Evolutionary conservation across 1,140 invertebrate species (phyloP).

Genomic region (Euwallacea fornicatus): DNA sequence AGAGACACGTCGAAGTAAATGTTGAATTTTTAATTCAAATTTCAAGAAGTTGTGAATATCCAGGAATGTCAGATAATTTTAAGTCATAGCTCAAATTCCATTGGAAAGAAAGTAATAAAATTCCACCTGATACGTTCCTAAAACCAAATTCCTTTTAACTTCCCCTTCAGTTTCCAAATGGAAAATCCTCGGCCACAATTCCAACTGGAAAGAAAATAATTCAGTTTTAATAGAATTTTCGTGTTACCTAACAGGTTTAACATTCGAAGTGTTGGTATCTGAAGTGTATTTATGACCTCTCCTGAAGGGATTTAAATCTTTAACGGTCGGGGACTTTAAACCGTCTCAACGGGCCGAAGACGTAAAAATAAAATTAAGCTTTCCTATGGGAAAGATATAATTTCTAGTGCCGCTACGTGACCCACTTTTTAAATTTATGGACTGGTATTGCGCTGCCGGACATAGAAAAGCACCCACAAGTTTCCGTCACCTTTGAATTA

Average conservation of each 20-base stretch:
- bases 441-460: neutral
- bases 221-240: constrained; percentile 19
- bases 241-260: constrained; percentile 18
- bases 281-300: constrained; percentile 14
- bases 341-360: constrained; percentile 12
- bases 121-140: too few relatives aligned
- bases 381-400: constrained; percentile 28
- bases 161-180: too few relatives aligned
- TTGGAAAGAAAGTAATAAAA: too few relatives aligned
- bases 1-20: too few relatives aligned
- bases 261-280: constrained; percentile 17
- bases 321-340: constrained; percentile 20
- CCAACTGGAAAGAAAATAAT: neutral
- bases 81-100: too few relatives aligned
- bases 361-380: constrained; percentile 29
- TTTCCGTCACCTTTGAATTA: too few relatives aligned
- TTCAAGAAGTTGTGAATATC: too few relatives aligned
- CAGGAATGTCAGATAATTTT: too few relatives aligned
- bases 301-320: constrained; percentile 21
- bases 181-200: neutral
- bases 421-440: constrained; percentile 17
- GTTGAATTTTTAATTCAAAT: too few relatives aligned
- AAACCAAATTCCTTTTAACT: too few relatives aligned
- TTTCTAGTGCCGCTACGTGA: constrained; percentile 21
- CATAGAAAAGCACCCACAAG: too few relatives aligned